These are phyloP conservation scores for Barypeithes pellucidus DNA, from an alignment of 2,888 invertebrate species.

Conservation along the genomic window DNA sequence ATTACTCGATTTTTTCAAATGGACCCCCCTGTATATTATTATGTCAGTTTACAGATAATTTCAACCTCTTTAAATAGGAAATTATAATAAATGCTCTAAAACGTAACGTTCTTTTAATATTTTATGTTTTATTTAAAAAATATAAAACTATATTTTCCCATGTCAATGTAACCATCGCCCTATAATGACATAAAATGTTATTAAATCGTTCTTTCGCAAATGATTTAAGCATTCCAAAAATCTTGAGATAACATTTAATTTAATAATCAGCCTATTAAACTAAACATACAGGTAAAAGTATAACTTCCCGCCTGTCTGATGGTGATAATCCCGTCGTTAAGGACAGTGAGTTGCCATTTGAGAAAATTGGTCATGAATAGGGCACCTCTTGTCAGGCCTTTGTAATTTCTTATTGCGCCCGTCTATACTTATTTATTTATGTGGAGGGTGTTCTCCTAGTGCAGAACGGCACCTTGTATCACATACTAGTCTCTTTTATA, in stretches of 20 bases:
- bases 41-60: too few species aligned
- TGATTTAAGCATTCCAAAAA: constrained; percentile 3
- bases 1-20: too few species aligned
- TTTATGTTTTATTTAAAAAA: too few species aligned
- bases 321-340: constrained; percentile 60
- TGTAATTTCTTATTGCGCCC: constrained; percentile 59
- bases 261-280: constrained; percentile 19
- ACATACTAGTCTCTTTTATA: constrained; percentile 11
- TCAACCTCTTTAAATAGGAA: too few species aligned
- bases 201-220: neutral
- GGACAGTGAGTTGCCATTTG: constrained; percentile 61
- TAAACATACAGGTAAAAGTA: constrained; percentile 15
- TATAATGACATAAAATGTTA: too few species aligned
- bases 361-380: constrained; percentile 10
- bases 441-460: too few species aligned
- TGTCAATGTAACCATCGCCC: too few species aligned
- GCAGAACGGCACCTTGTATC: too few species aligned
- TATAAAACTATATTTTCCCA: too few species aligned
- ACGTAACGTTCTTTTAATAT: too few species aligned
- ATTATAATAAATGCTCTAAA: too few species aligned
- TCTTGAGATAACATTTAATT: constrained; percentile 12
- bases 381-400: constrained; percentile 34
- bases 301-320: constrained; percentile 13
- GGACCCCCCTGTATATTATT: too few species aligned
- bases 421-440: constrained; percentile 58